These are phyloP conservation scores for Palythoa heliodiscus DNA, from an alignment of 92 coral and sea anemone species.

Conservation along the genomic window DNA sequence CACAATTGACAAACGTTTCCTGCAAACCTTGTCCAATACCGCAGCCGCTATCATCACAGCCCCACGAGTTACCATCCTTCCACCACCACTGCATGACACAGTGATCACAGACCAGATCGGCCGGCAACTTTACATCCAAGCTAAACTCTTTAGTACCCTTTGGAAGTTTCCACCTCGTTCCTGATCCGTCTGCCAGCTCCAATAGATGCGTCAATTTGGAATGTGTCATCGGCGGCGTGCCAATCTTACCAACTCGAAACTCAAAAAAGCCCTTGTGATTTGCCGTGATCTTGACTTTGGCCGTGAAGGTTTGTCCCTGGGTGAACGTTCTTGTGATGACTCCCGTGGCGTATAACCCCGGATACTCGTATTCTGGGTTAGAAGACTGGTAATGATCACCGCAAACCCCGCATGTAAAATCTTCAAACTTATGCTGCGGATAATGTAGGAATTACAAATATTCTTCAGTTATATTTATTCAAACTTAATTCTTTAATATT, in stretches of 20 bases:
- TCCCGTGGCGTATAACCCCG: slow-evolving; percentile 67
- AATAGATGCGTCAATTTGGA: slow-evolving; percentile 59
- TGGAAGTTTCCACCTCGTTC: slow-evolving; percentile 40
- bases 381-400: slow-evolving; percentile 50
- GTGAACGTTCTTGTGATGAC: slow-evolving; percentile 63
- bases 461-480: neutral
- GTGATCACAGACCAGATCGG: slow-evolving; percentile 80
- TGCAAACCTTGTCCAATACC: slow-evolving; percentile 77
- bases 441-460: neutral
- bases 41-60: slow-evolving; percentile 66
- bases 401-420: slow-evolving; percentile 51
- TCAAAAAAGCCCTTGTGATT: slow-evolving; percentile 72
- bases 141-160: slow-evolving; percentile 14
- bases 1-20: slow-evolving; percentile 95
- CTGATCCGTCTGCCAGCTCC: slow-evolving; percentile 49
- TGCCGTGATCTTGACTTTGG: slow-evolving; percentile 60
- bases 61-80: slow-evolving; percentile 89
- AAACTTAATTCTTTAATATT: neutral
- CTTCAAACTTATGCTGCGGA: slow-evolving; percentile 21
- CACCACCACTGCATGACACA: slow-evolving; percentile 99
- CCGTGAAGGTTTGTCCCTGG: slow-evolving; percentile 70
- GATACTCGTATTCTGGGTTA: slow-evolving; percentile 54
- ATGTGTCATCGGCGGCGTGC: slow-evolving; percentile 65
- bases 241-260: slow-evolving; percentile 66
- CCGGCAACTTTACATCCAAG: slow-evolving; percentile 3